Evolutionary conservation across 2,888 invertebrate species (phyloP), one percentile per base, ranked within the genome.

Genomic region (Eugnorisma glareosa): DNA sequence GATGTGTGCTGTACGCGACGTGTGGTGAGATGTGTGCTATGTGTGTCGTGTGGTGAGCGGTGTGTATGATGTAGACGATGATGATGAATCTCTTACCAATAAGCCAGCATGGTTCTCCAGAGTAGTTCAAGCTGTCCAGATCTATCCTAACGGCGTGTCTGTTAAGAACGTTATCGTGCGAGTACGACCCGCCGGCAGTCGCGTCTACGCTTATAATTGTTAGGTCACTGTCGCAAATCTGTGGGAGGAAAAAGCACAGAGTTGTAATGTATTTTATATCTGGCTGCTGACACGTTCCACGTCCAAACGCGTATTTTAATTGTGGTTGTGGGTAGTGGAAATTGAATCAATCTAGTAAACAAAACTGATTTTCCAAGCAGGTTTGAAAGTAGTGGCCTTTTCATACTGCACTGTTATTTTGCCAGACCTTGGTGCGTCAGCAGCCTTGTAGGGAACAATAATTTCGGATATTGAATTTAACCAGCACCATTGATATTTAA

Each of bases 191-290:
- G 1, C 96, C 95, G 0, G 94, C 91, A 2, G 89, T 90, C 0
- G 95, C 93, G 59, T 94, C 93, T 74, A 95, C 96, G 45, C 95
- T 96, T 11, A 93, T 90, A 64, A 96, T 94, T 48, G 92, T 94
- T 57, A 90, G 82, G 51, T 95, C 94, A 77, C 96, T 96, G 88
- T 96, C 96, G 75, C 96, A 95, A 28, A 96, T 95, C 96, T 96
- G 85, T 40, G 11, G 72, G 54, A 35, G 3, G 61, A 57, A 18
- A 24, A 54, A 54, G 13, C 54, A 51, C 48, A 3, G n/a, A n/a
- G 13, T 54, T 54, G n/a, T 51, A 51, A 51, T 24, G 48, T 21
- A 48, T 8, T 48, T 21, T 48, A 48, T 48, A 48, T 21, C 21
- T 2, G 48, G 8, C 8, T 48, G 21, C 48, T 48, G 21, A 48